A percentile compares a stretch with the other conserved stretches of the same genome.
Conservation (phyloP, 2,113 vertebrate genomes). For the Edolisoma coerulescens region DNA sequence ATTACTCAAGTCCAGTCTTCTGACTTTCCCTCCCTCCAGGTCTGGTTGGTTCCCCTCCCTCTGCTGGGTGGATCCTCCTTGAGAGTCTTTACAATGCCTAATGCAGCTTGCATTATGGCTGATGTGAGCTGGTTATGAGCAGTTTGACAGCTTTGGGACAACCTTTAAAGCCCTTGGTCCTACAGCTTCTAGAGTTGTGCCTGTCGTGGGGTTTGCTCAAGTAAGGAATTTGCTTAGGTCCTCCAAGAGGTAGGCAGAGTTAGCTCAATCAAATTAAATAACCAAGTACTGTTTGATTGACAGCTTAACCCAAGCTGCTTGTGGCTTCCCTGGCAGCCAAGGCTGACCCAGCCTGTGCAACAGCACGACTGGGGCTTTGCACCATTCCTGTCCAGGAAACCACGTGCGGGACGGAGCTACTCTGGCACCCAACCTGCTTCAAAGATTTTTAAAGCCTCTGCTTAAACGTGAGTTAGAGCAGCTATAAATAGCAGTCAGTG, state of each 20-base stretch:
- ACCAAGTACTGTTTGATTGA: not conserved
- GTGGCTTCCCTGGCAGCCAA: not conserved
- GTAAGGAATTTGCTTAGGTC: not conserved
- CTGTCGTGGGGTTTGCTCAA: not conserved
- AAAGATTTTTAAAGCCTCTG: not conserved
- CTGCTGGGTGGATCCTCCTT: not conserved
- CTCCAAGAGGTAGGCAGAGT: not conserved
- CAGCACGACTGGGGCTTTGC: not conserved
- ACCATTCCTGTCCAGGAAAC: not conserved
- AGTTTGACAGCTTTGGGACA: not conserved
- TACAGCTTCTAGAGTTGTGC: not conserved
- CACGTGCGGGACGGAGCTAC: rapidly evolving
- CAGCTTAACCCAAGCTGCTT: not conserved
- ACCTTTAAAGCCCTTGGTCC: not conserved
- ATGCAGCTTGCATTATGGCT: not conserved
- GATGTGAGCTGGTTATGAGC: not conserved
- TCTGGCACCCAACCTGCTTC: not conserved
- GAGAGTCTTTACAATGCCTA: not conserved
- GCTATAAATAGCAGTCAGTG: not conserved
- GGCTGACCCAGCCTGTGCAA: not conserved
- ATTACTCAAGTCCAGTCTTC: not conserved
- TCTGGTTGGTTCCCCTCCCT: not conserved
- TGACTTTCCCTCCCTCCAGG: not conserved
- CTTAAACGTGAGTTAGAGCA: not conserved
- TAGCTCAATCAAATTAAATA: not conserved